A percentile compares a stretch with the other conserved stretches of the same genome.
Conservation (phyloP, 2,797 vertebrate species). For the Pyrrhura leucotis region DNA sequence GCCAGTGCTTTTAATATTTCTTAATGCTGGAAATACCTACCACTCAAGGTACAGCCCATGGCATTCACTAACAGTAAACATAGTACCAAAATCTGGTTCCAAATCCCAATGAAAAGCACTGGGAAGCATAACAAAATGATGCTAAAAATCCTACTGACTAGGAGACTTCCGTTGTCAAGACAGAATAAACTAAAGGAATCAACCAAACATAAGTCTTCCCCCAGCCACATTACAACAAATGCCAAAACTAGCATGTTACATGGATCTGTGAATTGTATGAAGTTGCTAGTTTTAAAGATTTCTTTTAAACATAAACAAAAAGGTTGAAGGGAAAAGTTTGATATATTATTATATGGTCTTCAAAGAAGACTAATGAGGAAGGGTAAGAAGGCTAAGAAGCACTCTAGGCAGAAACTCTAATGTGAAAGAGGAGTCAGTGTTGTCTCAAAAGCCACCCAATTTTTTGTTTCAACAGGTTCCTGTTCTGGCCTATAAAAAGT, state of each 20-base stretch:
- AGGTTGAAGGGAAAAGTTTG: neutral
- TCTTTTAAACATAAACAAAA: neutral
- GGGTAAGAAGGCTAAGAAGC: neutral
- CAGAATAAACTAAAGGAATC: neutral
- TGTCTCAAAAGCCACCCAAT: neutral
- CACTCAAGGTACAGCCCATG: neutral
- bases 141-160: neutral
- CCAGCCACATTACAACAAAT: neutral
- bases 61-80: neutral
- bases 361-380: neutral
- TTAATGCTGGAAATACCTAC: neutral
- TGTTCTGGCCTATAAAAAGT: neutral
- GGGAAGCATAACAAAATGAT: neutral
- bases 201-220: accelerated
- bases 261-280: neutral
- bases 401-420: neutral
- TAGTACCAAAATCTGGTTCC: neutral
- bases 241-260: accelerated
- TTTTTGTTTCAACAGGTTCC: neutral
- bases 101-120: neutral
- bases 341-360: neutral
- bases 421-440: neutral
- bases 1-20: neutral
- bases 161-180: neutral
- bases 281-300: neutral